Conservation (phyloP, 2,113 vertebrate species). For the Ceyx melanurus region DNA sequence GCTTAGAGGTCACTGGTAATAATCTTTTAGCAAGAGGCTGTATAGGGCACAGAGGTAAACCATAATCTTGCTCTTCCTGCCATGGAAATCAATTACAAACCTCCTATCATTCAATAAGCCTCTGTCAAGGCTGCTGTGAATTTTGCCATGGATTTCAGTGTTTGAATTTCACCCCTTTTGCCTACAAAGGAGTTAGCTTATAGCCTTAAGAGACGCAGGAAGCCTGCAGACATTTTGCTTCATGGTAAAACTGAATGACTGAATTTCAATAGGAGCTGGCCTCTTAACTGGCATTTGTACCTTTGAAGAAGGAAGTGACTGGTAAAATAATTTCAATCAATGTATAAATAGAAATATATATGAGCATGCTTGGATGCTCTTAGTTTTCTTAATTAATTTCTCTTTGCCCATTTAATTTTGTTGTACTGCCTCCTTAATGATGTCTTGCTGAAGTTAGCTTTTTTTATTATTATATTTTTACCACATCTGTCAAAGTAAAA, state of each 20-base stretch:
- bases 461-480: background rate
- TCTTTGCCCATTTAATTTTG: slow-evolving; percentile 10
- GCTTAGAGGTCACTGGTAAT: background rate
- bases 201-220: background rate
- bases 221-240: slow-evolving; percentile 8
- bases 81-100: background rate
- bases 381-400: slow-evolving; percentile 29
- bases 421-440: background rate
- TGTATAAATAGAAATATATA: slow-evolving; percentile 1
- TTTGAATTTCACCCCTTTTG: background rate
- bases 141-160: slow-evolving; percentile 12
- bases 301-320: slow-evolving; percentile 1
- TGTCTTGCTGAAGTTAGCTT: background rate
- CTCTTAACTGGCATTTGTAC: background rate
- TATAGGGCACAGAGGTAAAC: background rate
- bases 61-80: background rate
- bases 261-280: background rate
- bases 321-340: background rate
- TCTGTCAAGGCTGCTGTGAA: background rate
- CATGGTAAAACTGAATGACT: background rate
- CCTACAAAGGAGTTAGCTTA: background rate
- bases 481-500: slow-evolving; percentile 25
- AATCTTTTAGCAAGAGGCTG: background rate
- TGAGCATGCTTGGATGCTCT: background rate
- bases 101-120: background rate